Evolutionary conservation across 2,113 vertebrate species (phyloP), one percentile per base, ranked within the genome.

Genomic region (Neopipo cinnamomea): DNA sequence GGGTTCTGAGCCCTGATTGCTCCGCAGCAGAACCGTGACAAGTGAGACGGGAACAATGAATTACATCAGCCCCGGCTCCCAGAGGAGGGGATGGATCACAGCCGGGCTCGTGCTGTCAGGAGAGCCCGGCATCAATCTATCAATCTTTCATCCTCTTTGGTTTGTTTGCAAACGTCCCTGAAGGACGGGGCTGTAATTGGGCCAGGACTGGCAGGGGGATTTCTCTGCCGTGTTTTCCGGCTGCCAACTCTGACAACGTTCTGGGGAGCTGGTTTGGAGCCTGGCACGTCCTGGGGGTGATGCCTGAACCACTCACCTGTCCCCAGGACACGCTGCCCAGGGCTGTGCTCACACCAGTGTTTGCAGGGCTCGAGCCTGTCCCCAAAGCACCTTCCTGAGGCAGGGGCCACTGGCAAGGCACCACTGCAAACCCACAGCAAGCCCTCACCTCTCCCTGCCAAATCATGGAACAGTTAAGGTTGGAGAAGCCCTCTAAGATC

Each of bases 391-490:
- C 50, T 15, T 4, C 49, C 59, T 4, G 1, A 2, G 11, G 35
- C 31, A 11, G 14, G 14, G 22, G 5, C 25, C 33, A 0, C 20
- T 0, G 2, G 39, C 89, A n/a, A 16, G 5, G 84, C 71, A 2
- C 3, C 2, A 0, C 88, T 11, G 17, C 74, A 31, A 44, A 31
- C 27, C 59, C 70, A 1, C 8, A 0, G 9, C 1, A 1, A 31
- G 37, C 3, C 65, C 67, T 0, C 2, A 0, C 8, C 49, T 8
- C 13, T 4, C 15, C 22, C 1, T 2, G 14, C 49, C 1, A 0
- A 17, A 19, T 1, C 49, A 0, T 3, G 56, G 53, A 12, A 8
- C 8, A 5, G 12, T 2, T 4, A 0, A 8, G 13, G 49, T 0
- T 58, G 67, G 76, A 8, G 49, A 50, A 42, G 25, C n/a, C 46